Base-by-base conservation (phyloP, 1,140 invertebrate genomes). In the Frieseomelitta varia region DNA sequence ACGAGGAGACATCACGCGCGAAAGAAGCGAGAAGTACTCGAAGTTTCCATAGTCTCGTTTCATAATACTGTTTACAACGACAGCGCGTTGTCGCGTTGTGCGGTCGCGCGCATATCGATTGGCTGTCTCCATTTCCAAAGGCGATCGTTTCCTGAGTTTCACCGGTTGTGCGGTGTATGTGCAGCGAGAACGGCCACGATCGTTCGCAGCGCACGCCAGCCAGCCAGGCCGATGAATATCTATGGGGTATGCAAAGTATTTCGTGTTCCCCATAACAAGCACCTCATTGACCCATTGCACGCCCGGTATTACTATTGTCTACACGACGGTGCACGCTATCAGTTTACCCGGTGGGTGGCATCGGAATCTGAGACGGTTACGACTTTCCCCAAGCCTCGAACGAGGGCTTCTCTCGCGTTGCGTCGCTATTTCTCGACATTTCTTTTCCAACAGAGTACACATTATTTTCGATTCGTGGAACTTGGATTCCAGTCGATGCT, bases 251-350 rank as follows among this genome's bases (percentile, higher is more conserved):
- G 94, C 93, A 94, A 94, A 94, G 91, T 91, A 92, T 92, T 94
- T 90, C 93, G 93, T 93, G 93, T 94, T 93, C 86, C 85, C 90
- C 92, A 94, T 94, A 94, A 94, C 93, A 94, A 94, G 93, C 92
- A 94, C 91, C 92, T 94, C 93, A 93, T 94, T 94, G 94, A 94
- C 92, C 93, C 92, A 93, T 94, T 93, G 91, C 87, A 87, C 81
- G 83, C 75, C 67, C 69, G 87, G 84, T 90, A 89, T 86, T 85
- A 84, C 87, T 91, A 91, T 92, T 93, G 90, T 89, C 78, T 90
- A 90, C 81, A 81, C 88, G 91, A 73, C 90, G 82, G 78, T 88
- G 75, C 87, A 88, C 85, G 89, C 89, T 93, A 93, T 91, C 91
- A 92, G 93, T 93, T 93, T 92, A 89, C 89, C 77, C 74, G 80